phyloP scores from a whole-genome alignment of 2,113 vertebrate genomes.

The Upupa epops region DNA sequence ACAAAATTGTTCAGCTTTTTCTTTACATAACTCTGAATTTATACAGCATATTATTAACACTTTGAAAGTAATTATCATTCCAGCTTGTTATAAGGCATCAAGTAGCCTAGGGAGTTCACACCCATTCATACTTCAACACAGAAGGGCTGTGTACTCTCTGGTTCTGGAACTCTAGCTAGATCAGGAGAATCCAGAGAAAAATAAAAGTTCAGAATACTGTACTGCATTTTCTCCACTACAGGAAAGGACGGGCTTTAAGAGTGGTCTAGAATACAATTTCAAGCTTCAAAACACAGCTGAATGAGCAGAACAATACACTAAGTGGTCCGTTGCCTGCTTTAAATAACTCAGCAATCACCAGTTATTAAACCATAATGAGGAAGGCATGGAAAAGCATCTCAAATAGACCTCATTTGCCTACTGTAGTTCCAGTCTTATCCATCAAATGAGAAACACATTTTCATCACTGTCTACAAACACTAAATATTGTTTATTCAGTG shows the following conservation, averaged over 20 bases:
- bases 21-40: neutral
- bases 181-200: constrained; percentile 1
- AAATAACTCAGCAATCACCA: constrained; percentile 60
- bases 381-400: constrained; percentile 35
- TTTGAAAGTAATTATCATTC: neutral
- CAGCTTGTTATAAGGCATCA: neutral
- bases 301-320: constrained; percentile 39
- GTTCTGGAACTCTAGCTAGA: neutral
- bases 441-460: constrained; percentile 9
- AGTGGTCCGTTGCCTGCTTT: neutral
- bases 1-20: neutral
- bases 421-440: constrained; percentile 23
- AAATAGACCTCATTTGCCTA: constrained; percentile 3
- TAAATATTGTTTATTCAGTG: neutral
- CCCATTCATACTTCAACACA: neutral
- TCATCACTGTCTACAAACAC: constrained; percentile 8
- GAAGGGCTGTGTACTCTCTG: neutral
- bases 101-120: neutral
- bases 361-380: constrained; percentile 56
- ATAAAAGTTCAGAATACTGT: neutral
- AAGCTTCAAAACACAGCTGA: constrained; percentile 25
- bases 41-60: neutral
- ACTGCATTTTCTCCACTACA: neutral
- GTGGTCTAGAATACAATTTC: neutral
- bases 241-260: neutral